A percentile compares a stretch with the other conserved stretches of the same genome.
Evolutionary conservation across 1,140 invertebrate species (phyloP).

Genomic region (Phthorimaea operculella): DNA sequence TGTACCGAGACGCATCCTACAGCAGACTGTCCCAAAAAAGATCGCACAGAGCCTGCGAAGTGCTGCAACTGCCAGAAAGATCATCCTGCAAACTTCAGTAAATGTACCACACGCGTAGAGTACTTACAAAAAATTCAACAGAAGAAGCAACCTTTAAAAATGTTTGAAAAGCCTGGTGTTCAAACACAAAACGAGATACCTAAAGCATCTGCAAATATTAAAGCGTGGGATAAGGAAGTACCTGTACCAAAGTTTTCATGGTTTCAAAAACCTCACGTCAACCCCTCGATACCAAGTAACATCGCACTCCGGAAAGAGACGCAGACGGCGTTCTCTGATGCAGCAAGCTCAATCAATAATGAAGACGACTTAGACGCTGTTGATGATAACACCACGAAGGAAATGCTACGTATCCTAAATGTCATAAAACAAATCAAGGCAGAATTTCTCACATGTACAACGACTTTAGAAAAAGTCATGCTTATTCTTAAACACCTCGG

Average conservation of each 20-base stretch:
- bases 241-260: no score
- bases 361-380: no score
- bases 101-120: slow-evolving; percentile 5
- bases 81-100: slow-evolving; percentile 14
- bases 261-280: no score
- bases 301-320: no score
- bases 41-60: neutral
- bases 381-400: neutral
- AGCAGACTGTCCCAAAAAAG: slow-evolving; percentile 8
- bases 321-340: no score
- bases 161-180: no score
- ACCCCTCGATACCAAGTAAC: no score
- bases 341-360: no score
- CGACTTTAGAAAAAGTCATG: neutral
- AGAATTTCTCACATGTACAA: neutral
- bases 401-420: slow-evolving; percentile 1
- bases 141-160: neutral
- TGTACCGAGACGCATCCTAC: slow-evolving; percentile 15
- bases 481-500: neutral
- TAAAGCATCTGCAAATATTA: no score
- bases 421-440: neutral
- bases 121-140: neutral
- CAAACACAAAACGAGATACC: no score
- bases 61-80: slow-evolving; percentile 16
- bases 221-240: no score